Percentiles rank a stretch among this genome's conserved stretches.
These are phyloP conservation scores for Ichneumoninae sp. DNA, from an alignment of 2,888 invertebrate species.

Conservation along the genomic window DNA sequence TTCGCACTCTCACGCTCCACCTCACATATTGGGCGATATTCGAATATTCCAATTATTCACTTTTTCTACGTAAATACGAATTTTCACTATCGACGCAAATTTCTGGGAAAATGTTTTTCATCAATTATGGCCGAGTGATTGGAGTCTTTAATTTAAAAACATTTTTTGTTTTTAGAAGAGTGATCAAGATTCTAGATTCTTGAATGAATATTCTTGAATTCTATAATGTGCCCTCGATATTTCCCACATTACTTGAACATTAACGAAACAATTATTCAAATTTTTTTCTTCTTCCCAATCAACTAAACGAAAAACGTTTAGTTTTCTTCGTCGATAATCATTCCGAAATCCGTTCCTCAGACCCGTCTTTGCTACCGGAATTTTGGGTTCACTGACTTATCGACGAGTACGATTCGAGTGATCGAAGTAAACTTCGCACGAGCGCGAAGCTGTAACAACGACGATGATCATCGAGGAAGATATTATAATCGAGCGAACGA, in stretches of 20 bases:
- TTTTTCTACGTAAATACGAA: not conserved
- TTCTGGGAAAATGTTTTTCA: not conserved
- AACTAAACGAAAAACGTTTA: constrained; percentile 21
- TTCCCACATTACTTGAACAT: constrained; percentile 8
- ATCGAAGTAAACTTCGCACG: not conserved
- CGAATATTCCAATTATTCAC: not conserved
- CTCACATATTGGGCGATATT: not conserved
- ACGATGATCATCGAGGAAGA: constrained; percentile 25
- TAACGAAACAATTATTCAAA: not conserved
- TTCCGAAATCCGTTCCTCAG: constrained; percentile 23
- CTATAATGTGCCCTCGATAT: constrained; percentile 11
- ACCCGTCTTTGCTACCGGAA: constrained; percentile 26
- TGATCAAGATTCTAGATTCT: not conserved
- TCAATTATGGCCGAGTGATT: not conserved
- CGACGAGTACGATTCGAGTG: constrained; percentile 23
- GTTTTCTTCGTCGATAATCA: constrained; percentile 32
- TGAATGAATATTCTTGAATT: not conserved
- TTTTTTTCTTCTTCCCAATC: constrained; percentile 18
- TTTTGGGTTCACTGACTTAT: constrained; percentile 5
- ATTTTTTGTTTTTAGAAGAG: not conserved
- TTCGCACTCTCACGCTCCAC: constrained; percentile 12
- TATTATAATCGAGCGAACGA: constrained; percentile 25
- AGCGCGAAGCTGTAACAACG: constrained; percentile 7
- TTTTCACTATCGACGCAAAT: constrained; percentile 1
- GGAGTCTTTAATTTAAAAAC: not conserved